Percentiles rank a stretch among this genome's conserved stretches.
Evolutionary conservation across 64 coral and sea anemone genomes (phyloP).

Genomic region (Dendrophyllia cribrosa): DNA sequence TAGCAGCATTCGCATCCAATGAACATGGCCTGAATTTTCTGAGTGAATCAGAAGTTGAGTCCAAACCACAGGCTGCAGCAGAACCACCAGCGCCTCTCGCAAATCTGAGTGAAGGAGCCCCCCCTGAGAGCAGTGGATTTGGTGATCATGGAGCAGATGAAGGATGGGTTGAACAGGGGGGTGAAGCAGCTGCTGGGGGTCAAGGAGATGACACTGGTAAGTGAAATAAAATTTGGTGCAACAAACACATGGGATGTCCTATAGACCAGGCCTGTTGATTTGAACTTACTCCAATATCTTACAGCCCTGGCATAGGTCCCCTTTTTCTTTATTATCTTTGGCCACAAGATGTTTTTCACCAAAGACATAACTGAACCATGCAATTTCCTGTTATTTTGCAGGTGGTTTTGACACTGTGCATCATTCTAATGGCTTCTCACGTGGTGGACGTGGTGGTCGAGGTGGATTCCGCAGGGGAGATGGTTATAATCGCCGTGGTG

Average conservation of each 20-base stretch:
- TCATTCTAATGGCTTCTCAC: conserved; percentile 76
- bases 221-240: not conserved
- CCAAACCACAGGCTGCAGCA: conserved; percentile 41
- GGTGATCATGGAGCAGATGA: conserved; percentile 25
- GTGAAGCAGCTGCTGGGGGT: not conserved
- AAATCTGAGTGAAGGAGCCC: not conserved
- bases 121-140: not conserved
- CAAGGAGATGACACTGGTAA: conserved; percentile 33
- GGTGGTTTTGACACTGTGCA: conserved; percentile 80
- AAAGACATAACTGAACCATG: not conserved
- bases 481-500: conserved; percentile 56
- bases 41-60: conserved; percentile 84
- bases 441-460: conserved; percentile 66
- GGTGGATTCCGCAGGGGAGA: conserved; percentile 78
- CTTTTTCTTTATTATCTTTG: not conserved
- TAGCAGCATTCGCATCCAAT: conserved; percentile 76
- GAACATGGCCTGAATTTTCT: conserved; percentile 94
- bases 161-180: conserved; percentile 53
- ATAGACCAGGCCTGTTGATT: too few species aligned
- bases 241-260: not conserved
- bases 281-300: too few species aligned
- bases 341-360: not conserved
- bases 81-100: conserved; percentile 4
- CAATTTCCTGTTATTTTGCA: not conserved
- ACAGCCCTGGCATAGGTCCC: too few species aligned